Percentiles rank a stretch among this genome's conserved stretches.
These are phyloP conservation scores for Tachypleus tridentatus DNA, from an alignment of 1,140 invertebrate species.

Conservation along the genomic window DNA sequence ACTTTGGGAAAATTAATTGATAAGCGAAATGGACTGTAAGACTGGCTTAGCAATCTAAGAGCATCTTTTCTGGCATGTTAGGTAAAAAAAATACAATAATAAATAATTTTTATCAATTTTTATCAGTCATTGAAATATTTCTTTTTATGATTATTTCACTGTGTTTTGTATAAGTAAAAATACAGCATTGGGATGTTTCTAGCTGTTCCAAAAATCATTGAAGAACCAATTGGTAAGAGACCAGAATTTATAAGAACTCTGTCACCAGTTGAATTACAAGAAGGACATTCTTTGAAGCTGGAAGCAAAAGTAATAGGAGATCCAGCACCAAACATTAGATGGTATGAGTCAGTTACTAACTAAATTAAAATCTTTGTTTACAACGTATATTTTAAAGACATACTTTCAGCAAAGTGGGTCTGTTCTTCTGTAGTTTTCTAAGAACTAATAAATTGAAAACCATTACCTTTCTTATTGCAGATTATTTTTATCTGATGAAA, in stretches of 20 bases:
- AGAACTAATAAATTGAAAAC: no score
- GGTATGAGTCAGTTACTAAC: slow-evolving; percentile 36
- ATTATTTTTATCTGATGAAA: no score
- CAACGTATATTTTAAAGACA: no score
- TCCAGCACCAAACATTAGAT: slow-evolving; percentile 64
- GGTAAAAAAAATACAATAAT: neutral
- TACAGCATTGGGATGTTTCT: no score
- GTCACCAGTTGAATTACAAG: slow-evolving; percentile 43
- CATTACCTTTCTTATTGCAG: no score
- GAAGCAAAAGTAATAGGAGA: slow-evolving; percentile 63
- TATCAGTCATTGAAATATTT: slow-evolving; percentile 20
- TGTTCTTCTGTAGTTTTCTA: no score
- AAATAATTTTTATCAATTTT: neutral
- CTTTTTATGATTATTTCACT: slow-evolving; percentile 29
- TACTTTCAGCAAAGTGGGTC: no score
- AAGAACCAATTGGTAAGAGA: slow-evolving; percentile 37
- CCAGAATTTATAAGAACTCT: slow-evolving; percentile 14
- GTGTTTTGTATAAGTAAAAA: neutral
- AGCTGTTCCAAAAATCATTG: slow-evolving; percentile 28
- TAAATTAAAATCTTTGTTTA: no score
- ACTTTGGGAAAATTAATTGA: slow-evolving; percentile 15
- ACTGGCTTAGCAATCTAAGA: no score
- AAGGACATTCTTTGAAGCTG: slow-evolving; percentile 60
- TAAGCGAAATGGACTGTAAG: no score
- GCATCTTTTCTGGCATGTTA: no score